Evolutionary conservation across 2,113 vertebrate genomes (phyloP).

Genomic region (Macquaria ambigua): DNA sequence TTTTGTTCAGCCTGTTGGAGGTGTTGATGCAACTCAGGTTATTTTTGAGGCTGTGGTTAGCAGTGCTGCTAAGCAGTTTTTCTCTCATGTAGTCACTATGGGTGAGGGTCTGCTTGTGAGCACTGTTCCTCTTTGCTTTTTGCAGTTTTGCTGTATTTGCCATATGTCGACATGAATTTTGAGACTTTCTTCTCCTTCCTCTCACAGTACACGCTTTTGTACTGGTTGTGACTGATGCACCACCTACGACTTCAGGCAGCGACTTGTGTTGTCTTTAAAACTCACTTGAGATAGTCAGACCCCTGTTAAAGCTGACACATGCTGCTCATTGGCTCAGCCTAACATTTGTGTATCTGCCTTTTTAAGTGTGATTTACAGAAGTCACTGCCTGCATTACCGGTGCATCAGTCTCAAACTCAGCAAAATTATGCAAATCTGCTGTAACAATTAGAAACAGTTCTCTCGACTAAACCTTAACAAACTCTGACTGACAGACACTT

Average conservation of each 20-base stretch:
- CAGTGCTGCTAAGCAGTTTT: neutral
- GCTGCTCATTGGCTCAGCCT: too few species aligned
- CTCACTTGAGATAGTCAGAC: neutral
- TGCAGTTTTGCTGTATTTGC: constrained; percentile 21
- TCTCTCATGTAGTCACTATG: constrained; percentile 8
- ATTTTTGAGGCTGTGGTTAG: neutral
- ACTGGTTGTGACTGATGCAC: neutral
- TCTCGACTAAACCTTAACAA: neutral
- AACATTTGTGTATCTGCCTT: neutral
- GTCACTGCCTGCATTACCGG: neutral
- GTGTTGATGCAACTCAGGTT: constrained; percentile 6
- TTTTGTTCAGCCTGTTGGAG: constrained; percentile 5
- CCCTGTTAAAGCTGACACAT: neutral
- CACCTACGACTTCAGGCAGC: neutral
- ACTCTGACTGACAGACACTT: neutral
- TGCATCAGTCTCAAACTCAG: neutral
- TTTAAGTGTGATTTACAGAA: neutral
- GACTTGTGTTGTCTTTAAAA: neutral
- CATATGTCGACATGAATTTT: constrained; percentile 10
- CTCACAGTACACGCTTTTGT: neutral
- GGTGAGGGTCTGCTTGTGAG: constrained; percentile 9
- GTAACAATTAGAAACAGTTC: neutral
- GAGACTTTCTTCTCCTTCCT: constrained; percentile 36
- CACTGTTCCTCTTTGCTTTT: constrained; percentile 29
- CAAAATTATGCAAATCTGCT: neutral